Percentiles rank a stretch among this genome's conserved stretches.
Conservation (phyloP, 2,797 vertebrate species). For the Sebastes cheni region DNA sequence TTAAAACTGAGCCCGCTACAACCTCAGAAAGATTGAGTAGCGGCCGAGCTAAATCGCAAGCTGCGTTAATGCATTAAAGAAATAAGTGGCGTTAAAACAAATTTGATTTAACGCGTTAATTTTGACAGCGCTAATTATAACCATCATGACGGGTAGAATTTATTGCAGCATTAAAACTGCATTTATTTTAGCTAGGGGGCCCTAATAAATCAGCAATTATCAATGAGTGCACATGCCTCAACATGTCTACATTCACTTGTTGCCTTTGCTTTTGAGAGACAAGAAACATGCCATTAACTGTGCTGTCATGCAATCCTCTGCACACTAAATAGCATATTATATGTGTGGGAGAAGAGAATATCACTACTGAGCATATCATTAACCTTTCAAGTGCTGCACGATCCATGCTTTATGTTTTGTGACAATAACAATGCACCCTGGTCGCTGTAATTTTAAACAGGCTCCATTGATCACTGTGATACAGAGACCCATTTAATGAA, state of each 20-base stretch:
- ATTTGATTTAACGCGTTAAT: too few relatives aligned
- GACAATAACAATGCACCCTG: slow-evolving; percentile 19
- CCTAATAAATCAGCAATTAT: not conserved
- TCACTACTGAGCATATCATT: not conserved
- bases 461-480: slow-evolving; percentile 15
- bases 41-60: too few relatives aligned
- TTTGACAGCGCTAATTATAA: not conserved
- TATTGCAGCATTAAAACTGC: not conserved
- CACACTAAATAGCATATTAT: not conserved
- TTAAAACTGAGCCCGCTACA: not conserved
- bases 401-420: slow-evolving; percentile 19
- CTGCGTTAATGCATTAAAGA: not conserved
- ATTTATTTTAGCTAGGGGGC: not conserved
- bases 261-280: not conserved
- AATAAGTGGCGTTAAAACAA: not conserved
- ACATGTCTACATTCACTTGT: not conserved
- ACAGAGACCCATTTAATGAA: slow-evolving; percentile 6
- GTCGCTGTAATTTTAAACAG: slow-evolving; percentile 21
- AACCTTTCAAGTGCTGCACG: slow-evolving; percentile 29
- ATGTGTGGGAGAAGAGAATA: not conserved
- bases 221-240: not conserved
- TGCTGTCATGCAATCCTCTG: not conserved
- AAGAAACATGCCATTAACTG: not conserved
- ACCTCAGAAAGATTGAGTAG: not conserved
- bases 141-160: not conserved